A percentile compares a stretch with the other conserved stretches of the same genome.
Conservation (phyloP, 2,797 vertebrate genomes). For the Bryconaethiops microstoma region DNA sequence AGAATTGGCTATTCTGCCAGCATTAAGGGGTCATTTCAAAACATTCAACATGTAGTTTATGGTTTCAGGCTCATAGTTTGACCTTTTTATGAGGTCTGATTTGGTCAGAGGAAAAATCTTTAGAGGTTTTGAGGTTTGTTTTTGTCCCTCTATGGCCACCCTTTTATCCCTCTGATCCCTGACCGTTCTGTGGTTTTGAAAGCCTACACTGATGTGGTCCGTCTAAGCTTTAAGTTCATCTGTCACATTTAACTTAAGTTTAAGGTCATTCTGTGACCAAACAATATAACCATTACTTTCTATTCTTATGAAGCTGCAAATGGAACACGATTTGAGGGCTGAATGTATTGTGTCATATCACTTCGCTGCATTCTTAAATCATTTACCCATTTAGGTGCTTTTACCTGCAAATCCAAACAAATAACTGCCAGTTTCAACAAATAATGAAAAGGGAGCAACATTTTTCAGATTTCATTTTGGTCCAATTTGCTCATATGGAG, state of each 20-base stretch:
- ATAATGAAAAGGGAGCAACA: too few relatives aligned
- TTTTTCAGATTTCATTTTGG: too few relatives aligned
- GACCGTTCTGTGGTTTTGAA: slow-evolving; percentile 26
- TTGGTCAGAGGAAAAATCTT: slow-evolving; percentile 26
- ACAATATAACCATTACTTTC: background rate
- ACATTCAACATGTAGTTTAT: slow-evolving; percentile 20
- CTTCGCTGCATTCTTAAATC: background rate
- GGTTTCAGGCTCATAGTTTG: slow-evolving; percentile 23
- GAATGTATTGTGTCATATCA: background rate
- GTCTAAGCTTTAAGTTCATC: background rate
- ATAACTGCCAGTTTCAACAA: background rate
- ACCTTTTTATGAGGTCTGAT: slow-evolving; percentile 29
- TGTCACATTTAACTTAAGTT: slow-evolving; percentile 28
- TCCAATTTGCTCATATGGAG: too few relatives aligned
- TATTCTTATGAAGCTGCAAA: slow-evolving; percentile 8
- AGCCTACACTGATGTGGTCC: slow-evolving; percentile 23
- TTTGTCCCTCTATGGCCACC: slow-evolving; percentile 15
- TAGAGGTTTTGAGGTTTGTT: slow-evolving; percentile 34
- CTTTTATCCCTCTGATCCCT: slow-evolving; percentile 15
- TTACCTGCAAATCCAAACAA: slow-evolving; percentile 7
- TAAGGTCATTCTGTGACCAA: slow-evolving; percentile 25
- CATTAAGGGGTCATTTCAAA: slow-evolving; percentile 22
- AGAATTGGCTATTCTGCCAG: slow-evolving; percentile 19
- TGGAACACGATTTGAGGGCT: slow-evolving; percentile 5
- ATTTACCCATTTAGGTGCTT: background rate